Conservation (phyloP, 2,113 vertebrate genomes). For the Clarias magur region DNA sequence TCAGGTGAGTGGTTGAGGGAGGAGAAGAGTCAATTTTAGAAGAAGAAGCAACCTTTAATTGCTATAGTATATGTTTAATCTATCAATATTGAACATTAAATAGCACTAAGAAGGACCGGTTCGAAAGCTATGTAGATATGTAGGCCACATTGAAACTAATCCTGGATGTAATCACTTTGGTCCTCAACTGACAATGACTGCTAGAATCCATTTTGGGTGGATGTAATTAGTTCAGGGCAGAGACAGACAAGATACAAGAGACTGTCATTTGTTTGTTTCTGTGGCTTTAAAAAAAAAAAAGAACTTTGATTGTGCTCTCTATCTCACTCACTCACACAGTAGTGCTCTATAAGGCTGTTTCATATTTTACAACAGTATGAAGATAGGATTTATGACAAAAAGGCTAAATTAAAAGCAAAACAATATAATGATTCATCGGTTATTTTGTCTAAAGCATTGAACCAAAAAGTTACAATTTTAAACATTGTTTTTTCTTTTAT, state of each 20-base stretch:
- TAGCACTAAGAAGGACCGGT: not conserved
- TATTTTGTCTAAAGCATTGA: not conserved
- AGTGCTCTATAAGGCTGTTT: not conserved
- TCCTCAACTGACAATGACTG: not conserved
- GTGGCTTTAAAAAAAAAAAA: not conserved
- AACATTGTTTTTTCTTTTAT: not conserved
- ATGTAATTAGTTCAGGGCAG: not conserved
- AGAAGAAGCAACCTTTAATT: too few species aligned
- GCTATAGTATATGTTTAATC: not conserved
- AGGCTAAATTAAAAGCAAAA: not conserved
- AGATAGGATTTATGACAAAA: not conserved
- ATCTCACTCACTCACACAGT: not conserved
- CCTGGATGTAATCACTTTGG: not conserved
- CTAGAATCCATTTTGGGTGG: conserved; percentile 14
- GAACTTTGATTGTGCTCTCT: not conserved
- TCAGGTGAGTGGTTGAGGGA: not conserved
- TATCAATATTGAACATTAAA: not conserved
- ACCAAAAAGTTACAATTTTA: not conserved
- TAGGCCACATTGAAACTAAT: not conserved
- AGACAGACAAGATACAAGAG: not conserved
- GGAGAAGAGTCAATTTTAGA: too few species aligned
- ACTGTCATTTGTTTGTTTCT: not conserved
- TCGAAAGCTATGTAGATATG: not conserved
- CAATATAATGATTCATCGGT: not conserved
- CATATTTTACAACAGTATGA: not conserved